These are phyloP conservation scores for Agrilus planipennis DNA, from an alignment of 1,140 invertebrate species.

Conservation along the genomic window DNA sequence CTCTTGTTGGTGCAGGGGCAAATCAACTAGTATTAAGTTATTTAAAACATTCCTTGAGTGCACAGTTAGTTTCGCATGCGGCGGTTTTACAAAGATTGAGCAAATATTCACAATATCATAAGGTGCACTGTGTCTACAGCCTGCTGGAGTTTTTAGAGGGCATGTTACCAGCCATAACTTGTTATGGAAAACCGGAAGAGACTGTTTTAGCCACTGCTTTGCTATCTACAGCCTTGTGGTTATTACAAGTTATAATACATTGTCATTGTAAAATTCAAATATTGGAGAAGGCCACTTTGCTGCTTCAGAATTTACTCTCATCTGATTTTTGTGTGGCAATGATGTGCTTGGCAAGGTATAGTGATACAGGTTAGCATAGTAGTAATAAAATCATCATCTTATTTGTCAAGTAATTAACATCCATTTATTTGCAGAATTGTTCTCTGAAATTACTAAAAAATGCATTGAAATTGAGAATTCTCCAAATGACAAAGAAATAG, in stretches of 20 bases:
- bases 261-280: slow-evolving; percentile 37
- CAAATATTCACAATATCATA: slow-evolving; percentile 79
- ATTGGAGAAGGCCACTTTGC: slow-evolving; percentile 53
- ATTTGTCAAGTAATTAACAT: not conserved
- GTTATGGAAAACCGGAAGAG: slow-evolving; percentile 70
- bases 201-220: slow-evolving; percentile 61
- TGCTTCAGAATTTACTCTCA: slow-evolving; percentile 57
- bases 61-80: slow-evolving; percentile 80
- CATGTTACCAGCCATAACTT: slow-evolving; percentile 54
- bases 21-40: slow-evolving; percentile 85
- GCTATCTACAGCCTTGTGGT: slow-evolving; percentile 65
- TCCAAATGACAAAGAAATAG: slow-evolving; percentile 36
- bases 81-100: slow-evolving; percentile 78
- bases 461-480: slow-evolving; percentile 57
- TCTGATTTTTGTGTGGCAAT: slow-evolving; percentile 69
- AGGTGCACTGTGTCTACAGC: slow-evolving; percentile 77
- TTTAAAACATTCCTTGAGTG: slow-evolving; percentile 80
- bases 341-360: slow-evolving; percentile 62
- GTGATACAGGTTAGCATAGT: slow-evolving; percentile 20
- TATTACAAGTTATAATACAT: slow-evolving; percentile 65
- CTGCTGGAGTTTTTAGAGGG: slow-evolving; percentile 75
- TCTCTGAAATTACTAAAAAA: slow-evolving; percentile 56
- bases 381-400: not conserved
- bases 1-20: slow-evolving; percentile 80
- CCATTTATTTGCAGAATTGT: slow-evolving; percentile 28